Conservation (phyloP, 2,888 invertebrate species). For the Aphrophora alni region DNA sequence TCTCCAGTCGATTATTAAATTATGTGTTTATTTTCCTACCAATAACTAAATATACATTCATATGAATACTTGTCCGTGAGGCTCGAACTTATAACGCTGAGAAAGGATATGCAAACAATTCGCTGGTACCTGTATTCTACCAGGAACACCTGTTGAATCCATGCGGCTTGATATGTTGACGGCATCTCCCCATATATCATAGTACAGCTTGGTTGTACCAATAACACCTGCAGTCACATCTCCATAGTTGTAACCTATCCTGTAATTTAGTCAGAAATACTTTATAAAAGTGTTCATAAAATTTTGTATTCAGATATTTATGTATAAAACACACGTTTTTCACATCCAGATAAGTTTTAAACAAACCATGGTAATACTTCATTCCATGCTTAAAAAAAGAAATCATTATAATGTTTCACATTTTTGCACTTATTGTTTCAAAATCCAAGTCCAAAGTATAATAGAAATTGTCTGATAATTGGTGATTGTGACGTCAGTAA, state of each 20-base stretch:
- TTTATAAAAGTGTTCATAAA: too few species aligned
- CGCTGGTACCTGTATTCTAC: conserved; percentile 83
- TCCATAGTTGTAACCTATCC: conserved; percentile 89
- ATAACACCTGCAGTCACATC: conserved; percentile 97
- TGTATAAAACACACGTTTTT: too few species aligned
- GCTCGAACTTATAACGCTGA: conserved; percentile 83
- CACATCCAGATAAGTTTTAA: too few species aligned
- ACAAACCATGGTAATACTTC: too few species aligned
- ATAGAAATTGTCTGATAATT: too few species aligned
- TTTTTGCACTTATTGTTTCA: too few species aligned
- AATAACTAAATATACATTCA: conserved; percentile 83
- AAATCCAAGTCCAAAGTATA: too few species aligned
- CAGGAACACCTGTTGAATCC: conserved; percentile 94
- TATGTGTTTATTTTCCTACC: conserved; percentile 16
- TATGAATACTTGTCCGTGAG: conserved; percentile 90
- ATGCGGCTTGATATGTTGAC: conserved; percentile 97
- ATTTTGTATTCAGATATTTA: too few species aligned
- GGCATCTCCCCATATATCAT: conserved; percentile 98
- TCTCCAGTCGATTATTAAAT: neutral
- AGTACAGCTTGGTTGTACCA: conserved; percentile 93
- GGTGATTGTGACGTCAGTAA: too few species aligned
- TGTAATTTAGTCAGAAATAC: too few species aligned
- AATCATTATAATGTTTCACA: too few species aligned
- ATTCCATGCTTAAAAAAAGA: too few species aligned
- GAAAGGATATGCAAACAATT: conserved; percentile 74